Base-by-base conservation (phyloP, 2,888 invertebrate species). In the Nemapogon koenigi region DNA sequence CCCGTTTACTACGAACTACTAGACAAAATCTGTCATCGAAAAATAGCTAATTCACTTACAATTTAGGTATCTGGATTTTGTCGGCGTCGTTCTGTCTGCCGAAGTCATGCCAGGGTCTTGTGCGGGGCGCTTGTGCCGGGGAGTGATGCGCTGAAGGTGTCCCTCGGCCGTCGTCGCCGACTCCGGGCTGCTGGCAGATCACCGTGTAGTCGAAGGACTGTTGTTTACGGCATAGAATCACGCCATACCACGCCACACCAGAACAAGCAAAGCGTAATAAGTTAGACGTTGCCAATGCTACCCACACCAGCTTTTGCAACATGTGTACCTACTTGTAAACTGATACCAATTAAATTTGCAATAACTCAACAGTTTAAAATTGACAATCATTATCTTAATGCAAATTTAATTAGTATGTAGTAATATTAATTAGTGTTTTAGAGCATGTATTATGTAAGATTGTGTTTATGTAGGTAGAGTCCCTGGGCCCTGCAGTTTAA, bases 41-140 rank as follows among this genome's bases (percentile, higher is more conserved):
- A 27, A 6, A 27, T 27, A 27, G n/a, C 14, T 37, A n/a, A 17
- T 19, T 25, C 62, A 90, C 94, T 93, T 82, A 96, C 95, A 95
- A 83, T 90, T 97, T 97, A 68, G 95, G 94, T 81, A 97, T 97
- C 82, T 96, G 94, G 62, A 97, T 93, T 83, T 95, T 95, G 72
- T 95, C 95, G 40, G 92, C 92, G 69, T 95, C 94, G 61, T 93
- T 93, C 64, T 94, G 94, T 48, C 94, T 83, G 40, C 93, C 94
- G 71, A 94, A 95, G 80, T 94, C 95, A 72, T 94, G 94, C 94
- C 93, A 94, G 50, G 93, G 93, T 55, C 92, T 80, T 50, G 91
- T 91, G 60, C 91, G 83, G 46, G 89, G 83, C 47, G 84, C 75
- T 57, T 82, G 67, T 52, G 79, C 65, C 31, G 83, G 82, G 38